These are phyloP conservation scores for Epizoanthus stellaris DNA, from an alignment of 92 coral and sea anemone genomes.

Conservation along the genomic window DNA sequence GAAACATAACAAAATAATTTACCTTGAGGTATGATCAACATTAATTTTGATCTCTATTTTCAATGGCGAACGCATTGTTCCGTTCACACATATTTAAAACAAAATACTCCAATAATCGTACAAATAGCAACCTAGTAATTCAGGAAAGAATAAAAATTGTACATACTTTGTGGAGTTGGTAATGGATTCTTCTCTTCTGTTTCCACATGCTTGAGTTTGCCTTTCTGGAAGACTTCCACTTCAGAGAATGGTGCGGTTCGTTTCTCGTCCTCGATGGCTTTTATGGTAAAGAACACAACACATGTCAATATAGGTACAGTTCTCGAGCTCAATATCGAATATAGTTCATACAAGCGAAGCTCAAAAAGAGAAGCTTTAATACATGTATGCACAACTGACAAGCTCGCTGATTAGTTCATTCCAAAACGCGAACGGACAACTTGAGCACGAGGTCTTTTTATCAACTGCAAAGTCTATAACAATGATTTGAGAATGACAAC, in stretches of 20 bases:
- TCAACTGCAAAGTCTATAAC: too few relatives aligned
- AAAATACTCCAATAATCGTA: conserved; percentile 5
- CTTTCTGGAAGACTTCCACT: conserved; percentile 93
- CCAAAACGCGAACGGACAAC: too few relatives aligned
- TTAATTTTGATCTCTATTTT: not conserved
- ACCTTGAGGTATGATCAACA: not conserved
- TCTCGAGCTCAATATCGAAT: not conserved
- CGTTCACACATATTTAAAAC: not conserved
- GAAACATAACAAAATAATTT: not conserved
- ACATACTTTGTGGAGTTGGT: conserved; percentile 94
- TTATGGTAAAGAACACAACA: conserved; percentile 36
- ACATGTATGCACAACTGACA: too few relatives aligned
- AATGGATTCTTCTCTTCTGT: conserved; percentile 84
- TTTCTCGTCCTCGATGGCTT: conserved; percentile 96
- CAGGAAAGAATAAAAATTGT: not conserved
- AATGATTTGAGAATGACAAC: too few relatives aligned
- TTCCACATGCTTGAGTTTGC: conserved; percentile 88
- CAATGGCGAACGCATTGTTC: conserved; percentile 7
- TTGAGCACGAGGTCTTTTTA: too few relatives aligned
- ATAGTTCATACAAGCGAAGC: too few relatives aligned
- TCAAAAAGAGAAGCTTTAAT: too few relatives aligned
- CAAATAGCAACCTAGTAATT: not conserved
- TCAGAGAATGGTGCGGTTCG: conserved; percentile 94
- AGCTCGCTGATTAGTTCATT: too few relatives aligned
- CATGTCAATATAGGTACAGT: conserved; percentile 12